Base-by-base conservation (phyloP, 2,888 invertebrate species). In the Megamerina dolium region DNA sequence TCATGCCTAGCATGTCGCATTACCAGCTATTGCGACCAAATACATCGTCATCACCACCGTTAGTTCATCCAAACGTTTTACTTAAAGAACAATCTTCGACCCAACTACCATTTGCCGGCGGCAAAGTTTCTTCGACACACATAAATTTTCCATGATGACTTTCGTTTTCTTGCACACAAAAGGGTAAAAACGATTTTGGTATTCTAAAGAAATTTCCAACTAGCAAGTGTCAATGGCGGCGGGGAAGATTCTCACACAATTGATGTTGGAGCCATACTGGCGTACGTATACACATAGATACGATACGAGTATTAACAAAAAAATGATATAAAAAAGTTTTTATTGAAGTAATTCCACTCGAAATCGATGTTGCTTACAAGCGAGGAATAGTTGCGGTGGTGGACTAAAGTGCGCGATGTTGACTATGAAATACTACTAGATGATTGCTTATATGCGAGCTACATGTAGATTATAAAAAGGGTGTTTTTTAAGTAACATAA, bases 341-440 rank as follows among this genome's bases (percentile, higher is more conserved):
- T 57, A 57, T 57, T 55, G 59, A 40, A 45, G 57, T 57, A 44
- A 51, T 55, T 57, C 51, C 45, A 52, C 46, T 49, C 46, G 46
- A 50, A 59, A 59, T 59, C 57, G 57, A 58, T 55, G 57, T 49
- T 43, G 9, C 45, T 50, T 32, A 3, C 16, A 16, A 32, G 12
- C 16, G 32, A 32, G 12, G 9, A 26, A 26, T 13, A 16, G 17
- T 5, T 32, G 17, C 12, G 17, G 5, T 16, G 12, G 8, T 6
- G 14, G 5, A 16, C 4, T 12, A 13, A 32, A 32, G 48, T 46
- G 43, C 10, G 10, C 14, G 35, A 29, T 43, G 35, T 18, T 20
- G 19, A 21, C 26, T 12, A 21, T 12, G 20, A 18, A 35, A 26
- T 26, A 26, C 26, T 26, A 26, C 26, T 10, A 26, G 12, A 26